Evolutionary conservation across 2,113 vertebrate genomes (phyloP).

Genomic region (Vulpes lagopus): DNA sequence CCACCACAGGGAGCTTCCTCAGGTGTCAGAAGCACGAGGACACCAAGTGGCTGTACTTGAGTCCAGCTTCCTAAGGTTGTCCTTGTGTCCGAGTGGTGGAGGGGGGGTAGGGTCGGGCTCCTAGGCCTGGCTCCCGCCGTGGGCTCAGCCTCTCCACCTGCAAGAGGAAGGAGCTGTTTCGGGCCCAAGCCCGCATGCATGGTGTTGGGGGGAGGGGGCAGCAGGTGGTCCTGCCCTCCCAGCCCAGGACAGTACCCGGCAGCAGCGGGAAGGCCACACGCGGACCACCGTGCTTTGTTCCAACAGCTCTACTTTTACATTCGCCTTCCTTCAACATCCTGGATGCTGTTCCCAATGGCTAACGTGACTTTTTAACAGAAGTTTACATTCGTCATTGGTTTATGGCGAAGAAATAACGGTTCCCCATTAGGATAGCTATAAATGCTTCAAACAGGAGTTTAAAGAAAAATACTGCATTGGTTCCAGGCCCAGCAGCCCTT

Average conservation of each 20-base stretch:
- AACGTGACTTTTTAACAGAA: not conserved
- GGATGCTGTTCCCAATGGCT: not conserved
- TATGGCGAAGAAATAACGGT: not conserved
- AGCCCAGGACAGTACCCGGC: not conserved
- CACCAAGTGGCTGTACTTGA: no score
- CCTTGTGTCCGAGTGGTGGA: fast-evolving
- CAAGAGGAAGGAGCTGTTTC: not conserved
- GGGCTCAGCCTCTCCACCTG: not conserved
- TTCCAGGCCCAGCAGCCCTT: not conserved
- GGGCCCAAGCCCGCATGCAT: not conserved
- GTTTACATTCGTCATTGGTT: not conserved
- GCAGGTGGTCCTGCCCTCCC: not conserved
- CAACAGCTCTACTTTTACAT: not conserved
- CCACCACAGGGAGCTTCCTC: not conserved
- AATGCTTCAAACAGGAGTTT: not conserved
- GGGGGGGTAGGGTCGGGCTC: not conserved
- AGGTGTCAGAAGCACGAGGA: not conserved
- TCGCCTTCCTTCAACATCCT: not conserved
- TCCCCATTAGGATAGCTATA: not conserved
- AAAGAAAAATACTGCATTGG: not conserved
- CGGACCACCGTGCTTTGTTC: not conserved
- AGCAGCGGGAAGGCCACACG: fast-evolving
- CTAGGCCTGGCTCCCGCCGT: not conserved
- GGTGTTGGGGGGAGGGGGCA: not conserved
- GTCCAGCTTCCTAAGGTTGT: not conserved